These are phyloP conservation scores for Acleris cristana DNA, from an alignment of 2,888 invertebrate genomes.

Conservation along the genomic window DNA sequence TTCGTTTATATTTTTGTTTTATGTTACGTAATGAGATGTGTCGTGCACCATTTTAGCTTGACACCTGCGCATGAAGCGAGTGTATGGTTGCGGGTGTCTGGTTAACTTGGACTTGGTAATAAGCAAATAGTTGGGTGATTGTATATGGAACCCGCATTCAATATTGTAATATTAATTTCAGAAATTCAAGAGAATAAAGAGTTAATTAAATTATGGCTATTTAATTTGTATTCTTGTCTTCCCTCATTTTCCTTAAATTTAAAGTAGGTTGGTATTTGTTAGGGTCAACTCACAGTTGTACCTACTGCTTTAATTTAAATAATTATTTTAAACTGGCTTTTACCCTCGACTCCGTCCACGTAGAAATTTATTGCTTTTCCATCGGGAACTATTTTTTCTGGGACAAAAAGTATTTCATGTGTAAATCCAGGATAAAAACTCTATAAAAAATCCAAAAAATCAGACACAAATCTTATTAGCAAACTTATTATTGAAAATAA, in stretches of 20 bases:
- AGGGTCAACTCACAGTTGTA: too few relatives aligned
- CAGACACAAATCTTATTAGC: too few relatives aligned
- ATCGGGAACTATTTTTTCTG: too few relatives aligned
- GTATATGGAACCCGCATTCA: slow-evolving; percentile 83
- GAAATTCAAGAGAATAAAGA: slow-evolving; percentile 84
- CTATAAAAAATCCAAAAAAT: too few relatives aligned
- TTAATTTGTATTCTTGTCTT: slow-evolving; percentile 48
- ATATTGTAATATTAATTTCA: slow-evolving; percentile 84
- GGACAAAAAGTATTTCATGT: too few relatives aligned
- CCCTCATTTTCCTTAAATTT: not conserved
- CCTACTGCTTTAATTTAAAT: too few relatives aligned
- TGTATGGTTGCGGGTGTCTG: slow-evolving; percentile 34
- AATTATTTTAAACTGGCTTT: too few relatives aligned
- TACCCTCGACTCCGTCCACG: too few relatives aligned
- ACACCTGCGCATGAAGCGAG: slow-evolving; percentile 35
- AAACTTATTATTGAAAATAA: too few relatives aligned
- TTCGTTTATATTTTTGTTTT: slow-evolving; percentile 72
- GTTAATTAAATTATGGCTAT: slow-evolving; percentile 72
- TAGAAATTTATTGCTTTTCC: too few relatives aligned
- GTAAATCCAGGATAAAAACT: too few relatives aligned
- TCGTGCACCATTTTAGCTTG: slow-evolving; percentile 60
- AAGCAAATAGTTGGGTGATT: slow-evolving; percentile 82
- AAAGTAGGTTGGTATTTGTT: too few relatives aligned
- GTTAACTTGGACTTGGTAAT: slow-evolving; percentile 64
- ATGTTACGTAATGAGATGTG: slow-evolving; percentile 73